Conservation (phyloP, 2,797 vertebrate species). For the Myiothlypis coronata region DNA sequence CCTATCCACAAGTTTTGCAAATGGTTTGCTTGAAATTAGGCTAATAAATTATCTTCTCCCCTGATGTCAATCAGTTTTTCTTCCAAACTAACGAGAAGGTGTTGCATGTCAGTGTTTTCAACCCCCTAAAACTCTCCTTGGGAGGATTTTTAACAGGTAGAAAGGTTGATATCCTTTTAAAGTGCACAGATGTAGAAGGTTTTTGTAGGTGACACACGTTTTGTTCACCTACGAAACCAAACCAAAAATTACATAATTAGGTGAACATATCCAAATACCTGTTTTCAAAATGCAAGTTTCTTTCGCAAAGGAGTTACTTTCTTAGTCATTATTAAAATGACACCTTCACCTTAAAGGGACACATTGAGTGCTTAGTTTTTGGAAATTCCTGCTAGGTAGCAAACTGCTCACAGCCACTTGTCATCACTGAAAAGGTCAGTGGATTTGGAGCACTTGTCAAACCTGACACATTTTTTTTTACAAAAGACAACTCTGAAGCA, state of each 20-base stretch:
- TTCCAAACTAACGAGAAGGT: neutral
- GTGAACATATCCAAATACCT: neutral
- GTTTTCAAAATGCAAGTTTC: neutral
- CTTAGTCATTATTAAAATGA: neutral
- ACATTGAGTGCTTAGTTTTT: neutral
- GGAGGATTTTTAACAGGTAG: neutral
- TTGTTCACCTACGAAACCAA: neutral
- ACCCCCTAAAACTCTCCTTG: neutral
- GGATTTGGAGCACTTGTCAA: neutral
- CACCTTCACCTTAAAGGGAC: neutral
- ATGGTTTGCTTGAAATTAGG: neutral
- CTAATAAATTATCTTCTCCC: neutral
- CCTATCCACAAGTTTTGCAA: neutral
- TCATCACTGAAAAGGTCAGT: neutral
- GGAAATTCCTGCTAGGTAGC: neutral
- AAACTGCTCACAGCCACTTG: neutral
- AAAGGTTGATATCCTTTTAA: neutral
- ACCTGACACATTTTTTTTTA: neutral
- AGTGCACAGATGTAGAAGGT: accelerated
- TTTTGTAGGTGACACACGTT: neutral
- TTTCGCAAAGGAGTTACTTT: neutral
- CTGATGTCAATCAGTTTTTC: neutral
- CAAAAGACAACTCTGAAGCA: neutral
- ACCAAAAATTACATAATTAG: neutral
- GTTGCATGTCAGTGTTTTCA: neutral